phyloP scores from a whole-genome alignment of 2,797 vertebrate genomes.

The Platyrinchus mystaceus region DNA sequence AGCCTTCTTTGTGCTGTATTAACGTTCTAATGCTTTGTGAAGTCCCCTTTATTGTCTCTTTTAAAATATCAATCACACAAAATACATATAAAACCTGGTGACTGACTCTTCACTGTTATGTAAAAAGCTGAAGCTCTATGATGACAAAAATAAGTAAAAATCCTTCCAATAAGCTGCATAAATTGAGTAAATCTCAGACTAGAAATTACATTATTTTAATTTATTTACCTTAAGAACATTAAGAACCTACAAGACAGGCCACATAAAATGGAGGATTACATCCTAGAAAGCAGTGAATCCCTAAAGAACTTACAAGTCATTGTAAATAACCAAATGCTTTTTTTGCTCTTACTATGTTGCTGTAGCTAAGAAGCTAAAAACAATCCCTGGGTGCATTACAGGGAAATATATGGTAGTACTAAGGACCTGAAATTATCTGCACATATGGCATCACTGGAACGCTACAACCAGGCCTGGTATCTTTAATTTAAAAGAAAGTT shows the following conservation, averaged over 20 bases:
- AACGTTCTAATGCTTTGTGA: constrained; percentile 47
- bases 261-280: constrained; percentile 19
- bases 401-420: constrained; percentile 52
- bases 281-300: constrained; percentile 37
- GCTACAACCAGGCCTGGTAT: not conserved
- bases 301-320: constrained; percentile 28
- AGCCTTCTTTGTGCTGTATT: constrained; percentile 35
- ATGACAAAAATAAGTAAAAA: constrained; percentile 23
- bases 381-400: constrained; percentile 43
- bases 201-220: constrained; percentile 14
- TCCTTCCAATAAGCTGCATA: constrained; percentile 26
- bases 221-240: constrained; percentile 43
- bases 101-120: constrained; percentile 6
- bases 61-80: constrained; percentile 32
- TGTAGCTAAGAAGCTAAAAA: constrained; percentile 31
- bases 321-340: constrained; percentile 46
- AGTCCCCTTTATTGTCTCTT: constrained; percentile 30
- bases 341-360: constrained; percentile 27
- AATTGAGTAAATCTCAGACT: not conserved
- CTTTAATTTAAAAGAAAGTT: constrained; percentile 35
- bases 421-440: constrained; percentile 57
- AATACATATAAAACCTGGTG: constrained; percentile 14
- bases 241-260: not conserved
- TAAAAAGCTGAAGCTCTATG: constrained; percentile 2
- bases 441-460: constrained; percentile 50